Evolutionary conservation across 2,797 vertebrate species (phyloP).

Genomic region (Benthosema pterotum): DNA sequence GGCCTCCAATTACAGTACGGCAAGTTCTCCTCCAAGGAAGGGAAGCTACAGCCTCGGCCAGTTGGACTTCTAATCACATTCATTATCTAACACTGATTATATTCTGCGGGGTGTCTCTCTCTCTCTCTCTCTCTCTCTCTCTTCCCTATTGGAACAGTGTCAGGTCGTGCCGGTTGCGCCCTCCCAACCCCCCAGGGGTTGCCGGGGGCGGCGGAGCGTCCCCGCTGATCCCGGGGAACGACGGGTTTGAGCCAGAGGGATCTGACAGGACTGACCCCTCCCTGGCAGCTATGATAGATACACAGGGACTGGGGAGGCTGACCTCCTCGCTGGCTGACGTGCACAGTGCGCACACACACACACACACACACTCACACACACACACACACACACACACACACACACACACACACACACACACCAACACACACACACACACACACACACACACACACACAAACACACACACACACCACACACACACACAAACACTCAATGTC

Average conservation of each 20-base stretch:
- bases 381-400: no score
- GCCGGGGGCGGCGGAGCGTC: slow-evolving; percentile 48
- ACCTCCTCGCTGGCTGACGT: slow-evolving; percentile 35
- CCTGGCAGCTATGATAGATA: slow-evolving; percentile 75
- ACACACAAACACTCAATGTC: slow-evolving; percentile 49
- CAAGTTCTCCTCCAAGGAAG: no score
- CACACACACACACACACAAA: no score
- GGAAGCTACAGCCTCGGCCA: slow-evolving; percentile 12
- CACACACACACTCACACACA: no score
- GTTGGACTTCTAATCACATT: slow-evolving; percentile 21
- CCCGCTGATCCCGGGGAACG: slow-evolving; percentile 61
- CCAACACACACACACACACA: no score
- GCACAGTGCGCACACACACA: no score
- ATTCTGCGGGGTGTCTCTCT: slow-evolving; percentile 14
- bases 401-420: no score
- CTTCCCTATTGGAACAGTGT: no score
- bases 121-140: no score
- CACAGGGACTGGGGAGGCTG: slow-evolving; percentile 55
- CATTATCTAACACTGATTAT: slow-evolving; percentile 29
- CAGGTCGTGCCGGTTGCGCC: slow-evolving; percentile 4
- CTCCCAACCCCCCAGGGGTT: slow-evolving; percentile 48
- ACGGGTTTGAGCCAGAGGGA: slow-evolving; percentile 53
- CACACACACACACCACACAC: no score
- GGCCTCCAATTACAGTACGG: slow-evolving; percentile 3
- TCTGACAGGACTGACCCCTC: slow-evolving; percentile 66